Evolutionary conservation across 2,113 vertebrate species (phyloP), one percentile per base, ranked within the genome.

Genomic region (Leptosomus discolor): DNA sequence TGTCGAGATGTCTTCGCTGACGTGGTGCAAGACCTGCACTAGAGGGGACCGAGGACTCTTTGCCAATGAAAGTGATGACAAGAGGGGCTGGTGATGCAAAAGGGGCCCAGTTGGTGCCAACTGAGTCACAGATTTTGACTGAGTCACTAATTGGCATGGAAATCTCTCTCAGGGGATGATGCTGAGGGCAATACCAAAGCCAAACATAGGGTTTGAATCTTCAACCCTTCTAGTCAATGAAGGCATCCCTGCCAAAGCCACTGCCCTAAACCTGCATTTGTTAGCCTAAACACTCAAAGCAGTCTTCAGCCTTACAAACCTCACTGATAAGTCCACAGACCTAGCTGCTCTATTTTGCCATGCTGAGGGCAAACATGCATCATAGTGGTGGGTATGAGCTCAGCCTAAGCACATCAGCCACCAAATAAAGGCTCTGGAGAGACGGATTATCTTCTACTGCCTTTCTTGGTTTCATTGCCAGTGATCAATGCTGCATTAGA

Each of bases 71-170:
- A 78, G 75, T 12, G 20, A 80, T 85, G 92, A 89, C 89, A 91
- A 82, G 50, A 91, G 77, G 45, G 80, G 41, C 53, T 91, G 77
- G 77, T 80, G 84, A 78, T 85, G 73, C 53, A 95, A 89, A 97
- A 96, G 9, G 61, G 57, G 53, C 43, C 57, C 84, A 71, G 83
- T 89, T 45, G 53, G 76, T 96, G 83, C 91, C 80, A 81, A 65
- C 53, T 70, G 81, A 94, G 70, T 86, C 89, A 85, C 76, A 61
- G 41, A 82, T 78, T 94, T 89, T 92, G 60, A 61, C 79, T 85
- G 75, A 89, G 78, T 57, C 89, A 79, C 26, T 88, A 74, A 84
- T 5, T 85, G 91, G 90, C 65, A 78, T 17, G 8, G 69, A 67
- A 94, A 65, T 53, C 48, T 89, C 57, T 92, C 94, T 87, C 64